Conservation (phyloP, 2,888 invertebrate genomes). For the Petrolisthes manimaculis region DNA sequence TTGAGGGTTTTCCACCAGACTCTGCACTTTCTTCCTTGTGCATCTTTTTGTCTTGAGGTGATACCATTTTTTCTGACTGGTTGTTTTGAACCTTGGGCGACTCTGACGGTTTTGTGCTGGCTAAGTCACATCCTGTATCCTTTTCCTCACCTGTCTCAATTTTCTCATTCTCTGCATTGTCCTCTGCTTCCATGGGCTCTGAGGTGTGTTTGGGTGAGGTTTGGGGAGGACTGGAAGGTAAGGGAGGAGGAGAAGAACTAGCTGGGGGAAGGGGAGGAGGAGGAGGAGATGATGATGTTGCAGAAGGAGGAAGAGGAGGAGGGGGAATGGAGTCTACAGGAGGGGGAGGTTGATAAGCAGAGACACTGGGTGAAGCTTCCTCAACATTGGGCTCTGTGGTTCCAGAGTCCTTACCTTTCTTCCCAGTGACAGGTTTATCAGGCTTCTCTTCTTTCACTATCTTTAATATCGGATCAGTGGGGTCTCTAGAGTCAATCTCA, state of each 20-base stretch:
- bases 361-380: constrained; percentile 7
- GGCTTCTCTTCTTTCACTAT: constrained; percentile 51
- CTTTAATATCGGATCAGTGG: constrained; percentile 32
- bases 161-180: neutral
- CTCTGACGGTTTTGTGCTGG: neutral
- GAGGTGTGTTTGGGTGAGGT: neutral
- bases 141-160: neutral
- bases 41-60: neutral
- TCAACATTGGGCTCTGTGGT: constrained; percentile 1
- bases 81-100: neutral
- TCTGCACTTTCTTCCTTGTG: constrained; percentile 6
- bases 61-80: neutral
- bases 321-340: neutral
- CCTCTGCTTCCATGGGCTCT: constrained; percentile 4
- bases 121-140: neutral
- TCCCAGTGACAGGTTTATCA: constrained; percentile 32
- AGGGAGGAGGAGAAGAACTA: constrained; percentile 8
- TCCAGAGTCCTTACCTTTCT: constrained; percentile 18
- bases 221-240: neutral
- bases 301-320: neutral
- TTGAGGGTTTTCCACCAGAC: neutral
- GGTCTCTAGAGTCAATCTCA: constrained; percentile 11
- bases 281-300: neutral
- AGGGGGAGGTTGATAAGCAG: neutral
- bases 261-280: constrained; percentile 14